Evolutionary conservation across 2,888 invertebrate species (phyloP).

Genomic region (Andrena bucephala): DNA sequence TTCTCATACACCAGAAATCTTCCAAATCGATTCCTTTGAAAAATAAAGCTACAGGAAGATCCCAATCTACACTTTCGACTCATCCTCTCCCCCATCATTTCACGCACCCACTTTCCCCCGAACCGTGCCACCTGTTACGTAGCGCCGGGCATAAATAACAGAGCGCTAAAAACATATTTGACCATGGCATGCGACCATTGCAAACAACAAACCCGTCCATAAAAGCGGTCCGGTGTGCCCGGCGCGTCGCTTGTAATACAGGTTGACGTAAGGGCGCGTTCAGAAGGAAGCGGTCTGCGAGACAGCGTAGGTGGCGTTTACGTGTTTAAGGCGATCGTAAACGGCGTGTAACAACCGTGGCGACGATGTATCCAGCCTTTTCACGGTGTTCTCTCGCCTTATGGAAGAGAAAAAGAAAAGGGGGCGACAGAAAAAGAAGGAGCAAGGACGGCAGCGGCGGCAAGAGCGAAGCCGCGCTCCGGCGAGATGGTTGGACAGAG

Average conservation of each 20-base stretch:
- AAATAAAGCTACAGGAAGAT: too few relatives aligned
- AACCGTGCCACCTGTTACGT: conserved; percentile 33
- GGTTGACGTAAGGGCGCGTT: conserved; percentile 40
- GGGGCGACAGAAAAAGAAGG: not conserved
- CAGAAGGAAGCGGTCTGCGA: conserved; percentile 30
- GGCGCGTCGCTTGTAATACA: conserved; percentile 49
- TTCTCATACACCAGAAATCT: too few relatives aligned
- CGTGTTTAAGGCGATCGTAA: conserved; percentile 63
- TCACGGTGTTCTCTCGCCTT: conserved; percentile 18
- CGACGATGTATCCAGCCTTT: conserved; percentile 49
- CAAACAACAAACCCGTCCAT: conserved; percentile 22
- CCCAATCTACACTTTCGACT: too few relatives aligned
- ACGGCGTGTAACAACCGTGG: conserved; percentile 58
- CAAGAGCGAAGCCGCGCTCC: not conserved
- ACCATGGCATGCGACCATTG: conserved; percentile 13
- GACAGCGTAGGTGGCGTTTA: conserved; percentile 45
- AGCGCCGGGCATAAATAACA: conserved; percentile 18
- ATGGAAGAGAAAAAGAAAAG: conserved; percentile 12
- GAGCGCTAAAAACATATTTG: conserved; percentile 21
- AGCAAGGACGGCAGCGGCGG: not conserved
- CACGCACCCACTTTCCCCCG: too few relatives aligned
- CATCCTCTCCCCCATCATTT: too few relatives aligned
- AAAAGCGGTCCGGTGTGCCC: conserved; percentile 36
- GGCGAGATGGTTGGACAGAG: conserved; percentile 26
- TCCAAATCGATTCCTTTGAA: too few relatives aligned